Percentiles rank a stretch among this genome's conserved stretches.
These are phyloP conservation scores for Corbicula japonica DNA, from an alignment of 2,888 invertebrate species.

Conservation along the genomic window DNA sequence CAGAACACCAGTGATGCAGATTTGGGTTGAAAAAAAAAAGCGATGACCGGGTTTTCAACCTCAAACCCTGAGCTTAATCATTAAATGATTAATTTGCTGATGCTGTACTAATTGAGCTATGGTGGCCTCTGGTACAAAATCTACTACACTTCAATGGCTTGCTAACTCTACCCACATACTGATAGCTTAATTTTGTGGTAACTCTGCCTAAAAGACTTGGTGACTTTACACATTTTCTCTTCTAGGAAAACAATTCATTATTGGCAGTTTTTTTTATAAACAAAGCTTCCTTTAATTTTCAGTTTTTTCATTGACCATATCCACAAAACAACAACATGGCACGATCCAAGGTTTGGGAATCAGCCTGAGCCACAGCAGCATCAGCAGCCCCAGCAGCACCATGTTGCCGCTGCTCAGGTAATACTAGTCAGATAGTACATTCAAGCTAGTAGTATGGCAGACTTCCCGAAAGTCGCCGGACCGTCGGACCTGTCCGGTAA, in stretches of 20 bases:
- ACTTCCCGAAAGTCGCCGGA: too few relatives aligned
- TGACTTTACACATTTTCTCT: not conserved
- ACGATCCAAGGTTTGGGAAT: slow-evolving; percentile 90
- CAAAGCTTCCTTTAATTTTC: slow-evolving; percentile 70
- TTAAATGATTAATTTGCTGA: too few relatives aligned
- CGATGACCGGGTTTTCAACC: too few relatives aligned
- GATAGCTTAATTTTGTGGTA: not conserved
- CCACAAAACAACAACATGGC: slow-evolving; percentile 92
- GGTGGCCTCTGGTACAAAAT: too few relatives aligned
- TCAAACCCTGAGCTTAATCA: too few relatives aligned
- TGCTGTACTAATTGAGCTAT: too few relatives aligned
- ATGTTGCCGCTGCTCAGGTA: slow-evolving; percentile 57
- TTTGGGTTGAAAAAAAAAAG: too few relatives aligned
- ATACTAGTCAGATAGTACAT: too few relatives aligned
- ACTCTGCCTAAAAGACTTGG: not conserved
- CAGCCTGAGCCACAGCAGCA: slow-evolving; percentile 8
- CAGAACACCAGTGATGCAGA: too few relatives aligned
- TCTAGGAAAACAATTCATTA: not conserved
- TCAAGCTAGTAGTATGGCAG: too few relatives aligned
- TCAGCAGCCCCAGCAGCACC: slow-evolving; percentile 15
- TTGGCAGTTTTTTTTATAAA: not conserved
- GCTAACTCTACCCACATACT: not conserved
- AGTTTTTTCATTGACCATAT: slow-evolving; percentile 92
- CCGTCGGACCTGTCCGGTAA: too few relatives aligned
- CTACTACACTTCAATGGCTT: too few relatives aligned